A percentile compares a stretch with the other conserved stretches of the same genome.
phyloP scores from a whole-genome alignment of 2,797 vertebrate genomes.

The Aythya fuligula region DNA sequence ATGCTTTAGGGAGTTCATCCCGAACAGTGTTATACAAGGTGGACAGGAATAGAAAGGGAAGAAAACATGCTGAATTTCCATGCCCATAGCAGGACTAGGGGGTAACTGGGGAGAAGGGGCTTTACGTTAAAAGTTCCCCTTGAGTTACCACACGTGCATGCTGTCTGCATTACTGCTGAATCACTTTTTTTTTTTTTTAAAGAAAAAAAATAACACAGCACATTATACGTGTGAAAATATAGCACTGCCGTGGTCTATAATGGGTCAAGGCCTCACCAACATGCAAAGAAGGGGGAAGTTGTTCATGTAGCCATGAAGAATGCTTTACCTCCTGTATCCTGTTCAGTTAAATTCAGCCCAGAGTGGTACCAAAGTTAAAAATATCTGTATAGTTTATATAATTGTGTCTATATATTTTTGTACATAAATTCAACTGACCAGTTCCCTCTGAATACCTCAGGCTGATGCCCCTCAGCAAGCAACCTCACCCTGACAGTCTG shows the following conservation, averaged over 20 bases:
- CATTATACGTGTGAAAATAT: slow-evolving; percentile 38
- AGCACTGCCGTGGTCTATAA: slow-evolving; percentile 5
- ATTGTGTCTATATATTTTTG: not conserved
- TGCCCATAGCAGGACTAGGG: not conserved
- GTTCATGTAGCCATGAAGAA: slow-evolving; percentile 41
- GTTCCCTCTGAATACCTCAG: not conserved
- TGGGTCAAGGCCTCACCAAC: not conserved
- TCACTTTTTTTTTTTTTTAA: slow-evolving; percentile 5
- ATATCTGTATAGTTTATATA: not conserved
- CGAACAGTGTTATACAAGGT: not conserved
- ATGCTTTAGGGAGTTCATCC: not conserved
- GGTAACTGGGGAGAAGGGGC: slow-evolving; percentile 22
- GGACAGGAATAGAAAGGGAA: not conserved
- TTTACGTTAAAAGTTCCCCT: slow-evolving; percentile 62
- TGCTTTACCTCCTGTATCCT: slow-evolving; percentile 37
- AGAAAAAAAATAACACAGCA: not conserved
- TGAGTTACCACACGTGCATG: slow-evolving; percentile 52
- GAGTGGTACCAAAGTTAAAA: slow-evolving; percentile 20
- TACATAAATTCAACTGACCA: not conserved
- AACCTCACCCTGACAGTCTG: not conserved
- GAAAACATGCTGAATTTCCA: not conserved
- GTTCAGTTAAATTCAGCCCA: slow-evolving; percentile 47
- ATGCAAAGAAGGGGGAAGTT: slow-evolving; percentile 69
- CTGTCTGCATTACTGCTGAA: slow-evolving; percentile 64
- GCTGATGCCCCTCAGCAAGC: not conserved